phyloP scores from a whole-genome alignment of 2,888 invertebrate species.

The Bimastos eiseni region DNA sequence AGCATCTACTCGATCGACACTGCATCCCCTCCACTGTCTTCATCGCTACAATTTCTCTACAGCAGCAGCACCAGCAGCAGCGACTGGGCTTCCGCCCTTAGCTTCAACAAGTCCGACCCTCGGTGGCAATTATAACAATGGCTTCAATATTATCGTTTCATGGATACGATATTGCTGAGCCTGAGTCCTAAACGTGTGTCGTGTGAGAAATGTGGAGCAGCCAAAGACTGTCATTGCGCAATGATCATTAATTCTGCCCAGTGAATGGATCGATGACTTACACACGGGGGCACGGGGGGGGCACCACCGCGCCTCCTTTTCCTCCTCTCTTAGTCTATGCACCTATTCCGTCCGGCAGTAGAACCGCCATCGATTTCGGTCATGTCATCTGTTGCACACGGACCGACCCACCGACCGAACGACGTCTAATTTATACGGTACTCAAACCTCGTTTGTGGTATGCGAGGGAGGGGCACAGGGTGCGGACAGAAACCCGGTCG shows the following conservation, averaged over 20 bases:
- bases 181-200: background rate
- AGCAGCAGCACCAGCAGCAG: background rate
- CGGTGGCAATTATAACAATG: slow-evolving; percentile 13
- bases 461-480: background rate
- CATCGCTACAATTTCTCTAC: too few species aligned
- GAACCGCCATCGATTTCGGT: background rate
- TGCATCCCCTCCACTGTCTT: background rate
- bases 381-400: slow-evolving; percentile 5
- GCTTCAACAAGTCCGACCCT: background rate
- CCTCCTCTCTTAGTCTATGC: background rate
- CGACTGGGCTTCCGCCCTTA: background rate
- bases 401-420: background rate
- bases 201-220: background rate
- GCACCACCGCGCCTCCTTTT: background rate
- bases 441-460: background rate
- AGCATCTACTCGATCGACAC: background rate
- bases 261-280: too few species aligned
- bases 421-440: background rate
- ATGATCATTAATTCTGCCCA: too few species aligned
- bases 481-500: too few species aligned
- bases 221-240: too few species aligned
- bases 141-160: background rate
- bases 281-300: too few species aligned
- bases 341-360: background rate
- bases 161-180: background rate